Evolutionary conservation across 30 jellyfish, hydroid and myxozoan genomes (phyloP).

Genomic region (Rhopilema esculentum): DNA sequence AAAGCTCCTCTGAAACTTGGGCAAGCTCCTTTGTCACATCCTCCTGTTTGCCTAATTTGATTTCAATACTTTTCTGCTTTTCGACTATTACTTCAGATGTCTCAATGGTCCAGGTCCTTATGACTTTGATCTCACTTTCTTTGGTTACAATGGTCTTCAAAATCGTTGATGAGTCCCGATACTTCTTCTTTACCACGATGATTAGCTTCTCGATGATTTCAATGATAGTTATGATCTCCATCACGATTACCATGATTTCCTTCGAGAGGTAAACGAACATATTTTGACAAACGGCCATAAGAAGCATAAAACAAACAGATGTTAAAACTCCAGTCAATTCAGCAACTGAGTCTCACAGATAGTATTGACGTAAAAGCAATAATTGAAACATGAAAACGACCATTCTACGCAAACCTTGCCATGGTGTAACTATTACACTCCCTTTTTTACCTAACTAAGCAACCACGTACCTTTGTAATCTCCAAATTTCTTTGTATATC

Average conservation of each 20-base stretch:
- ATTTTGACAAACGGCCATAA: not conserved
- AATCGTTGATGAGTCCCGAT: constrained; percentile 55
- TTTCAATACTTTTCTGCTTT: constrained; percentile 66
- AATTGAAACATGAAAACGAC: no score
- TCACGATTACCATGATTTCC: constrained; percentile 72
- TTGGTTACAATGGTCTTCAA: constrained; percentile 56
- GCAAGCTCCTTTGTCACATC: constrained; percentile 58
- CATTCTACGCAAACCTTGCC: no score
- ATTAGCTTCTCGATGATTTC: constrained; percentile 73
- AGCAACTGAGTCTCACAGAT: no score
- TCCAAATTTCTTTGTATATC: constrained; percentile 33
- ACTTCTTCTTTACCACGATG: constrained; percentile 40
- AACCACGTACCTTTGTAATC: constrained; percentile 29
- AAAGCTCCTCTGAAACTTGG: constrained; percentile 69
- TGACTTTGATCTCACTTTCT: constrained; percentile 46
- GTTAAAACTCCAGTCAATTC: no score
- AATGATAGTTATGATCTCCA: constrained; percentile 81
- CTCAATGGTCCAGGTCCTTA: constrained; percentile 36
- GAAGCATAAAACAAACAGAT: no score
- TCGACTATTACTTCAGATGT: constrained; percentile 42
- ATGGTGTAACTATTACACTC: no score
- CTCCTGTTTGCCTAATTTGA: constrained; percentile 34
- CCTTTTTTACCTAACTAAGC: no score
- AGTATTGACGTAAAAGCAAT: no score
- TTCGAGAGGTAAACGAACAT: not conserved